Evolutionary conservation across 2,888 invertebrate species (phyloP), one percentile per base, ranked within the genome.

Genomic region (Blera fallax): DNA sequence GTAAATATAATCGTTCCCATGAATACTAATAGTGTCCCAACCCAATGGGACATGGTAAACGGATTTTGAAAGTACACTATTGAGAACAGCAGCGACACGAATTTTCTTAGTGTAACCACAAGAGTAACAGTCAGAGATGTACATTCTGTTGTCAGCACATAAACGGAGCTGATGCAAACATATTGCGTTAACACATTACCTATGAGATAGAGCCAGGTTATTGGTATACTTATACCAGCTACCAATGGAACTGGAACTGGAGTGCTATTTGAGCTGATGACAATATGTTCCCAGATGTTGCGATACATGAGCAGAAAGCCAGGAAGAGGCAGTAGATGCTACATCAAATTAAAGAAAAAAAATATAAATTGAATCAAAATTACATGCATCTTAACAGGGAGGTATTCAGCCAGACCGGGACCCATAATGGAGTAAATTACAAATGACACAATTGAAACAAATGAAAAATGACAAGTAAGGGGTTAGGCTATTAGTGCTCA

Each of bases 81-180:
- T 0, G 99, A 99, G 90, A 99, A 96, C n/a, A 99, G 92, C 40
- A 99, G 93, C 0, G 98, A 98, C 34, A 97, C 94, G 90, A 99
- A 99, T 93, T 99, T 99, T 62, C 99, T 94, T 70, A 99, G 92
- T 0, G 99, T 99, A 32, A 99, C 96, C 0, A 99, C 98, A 88
- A 99, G 93, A 0, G 99, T 99, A 1, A 99, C 98, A 0, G 98
- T 98, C 52, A 99, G 92, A 0, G 99, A 98, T 0, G 97, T 94
- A 90, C 98, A 98, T 92, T 98, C 98, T 0, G 99, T 97, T 0
- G 98, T 99, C 89, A 99, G 93, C 32, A 96, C 95, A 90, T 98
- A 99, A 1, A 99, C 99, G 7, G 98, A 97, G 90, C 97, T 96
- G 84, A 99, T 99, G 91, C 99, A 99, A 82, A 98, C 88, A 93